phyloP scores from a whole-genome alignment of 2,888 invertebrate genomes.

The Thymelicus acteon region DNA sequence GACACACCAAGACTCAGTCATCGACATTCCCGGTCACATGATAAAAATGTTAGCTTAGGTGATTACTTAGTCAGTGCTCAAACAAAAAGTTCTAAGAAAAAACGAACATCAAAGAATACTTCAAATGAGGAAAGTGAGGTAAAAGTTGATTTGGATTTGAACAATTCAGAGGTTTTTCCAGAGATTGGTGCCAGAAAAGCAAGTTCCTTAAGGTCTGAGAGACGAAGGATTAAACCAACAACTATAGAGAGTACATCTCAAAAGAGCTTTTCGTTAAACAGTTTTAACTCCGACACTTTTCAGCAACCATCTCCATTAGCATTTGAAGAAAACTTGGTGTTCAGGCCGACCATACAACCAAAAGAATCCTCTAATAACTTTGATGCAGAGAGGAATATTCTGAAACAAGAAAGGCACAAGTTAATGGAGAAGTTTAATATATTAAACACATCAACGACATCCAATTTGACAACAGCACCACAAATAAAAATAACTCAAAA shows the following conservation, averaged over 20 bases:
- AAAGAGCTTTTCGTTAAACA: constrained; percentile 68
- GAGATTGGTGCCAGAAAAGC: constrained; percentile 73
- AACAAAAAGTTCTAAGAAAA: constrained; percentile 65
- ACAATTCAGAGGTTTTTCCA: constrained; percentile 73
- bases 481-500: constrained; percentile 67
- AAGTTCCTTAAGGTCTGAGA: constrained; percentile 65
- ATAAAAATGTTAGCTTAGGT: constrained; percentile 69
- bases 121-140: constrained; percentile 63
- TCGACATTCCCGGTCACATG: constrained; percentile 64
- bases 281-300: constrained; percentile 67
- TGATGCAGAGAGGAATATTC: constrained; percentile 70
- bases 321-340: constrained; percentile 69
- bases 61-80: constrained; percentile 67
- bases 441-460: constrained; percentile 61
- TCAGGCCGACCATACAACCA: constrained; percentile 65
- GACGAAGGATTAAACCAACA: constrained; percentile 82
- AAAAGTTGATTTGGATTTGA: constrained; percentile 66
- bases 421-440: constrained; percentile 79
- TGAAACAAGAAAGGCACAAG: constrained; percentile 76
- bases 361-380: constrained; percentile 65
- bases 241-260: constrained; percentile 63
- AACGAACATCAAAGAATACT: constrained; percentile 56
- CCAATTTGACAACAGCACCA: constrained; percentile 56
- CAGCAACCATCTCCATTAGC: constrained; percentile 62
- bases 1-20: constrained; percentile 66